Evolutionary conservation across 2,888 invertebrate genomes (phyloP).

Genomic region (Agapetus fuscipes): DNA sequence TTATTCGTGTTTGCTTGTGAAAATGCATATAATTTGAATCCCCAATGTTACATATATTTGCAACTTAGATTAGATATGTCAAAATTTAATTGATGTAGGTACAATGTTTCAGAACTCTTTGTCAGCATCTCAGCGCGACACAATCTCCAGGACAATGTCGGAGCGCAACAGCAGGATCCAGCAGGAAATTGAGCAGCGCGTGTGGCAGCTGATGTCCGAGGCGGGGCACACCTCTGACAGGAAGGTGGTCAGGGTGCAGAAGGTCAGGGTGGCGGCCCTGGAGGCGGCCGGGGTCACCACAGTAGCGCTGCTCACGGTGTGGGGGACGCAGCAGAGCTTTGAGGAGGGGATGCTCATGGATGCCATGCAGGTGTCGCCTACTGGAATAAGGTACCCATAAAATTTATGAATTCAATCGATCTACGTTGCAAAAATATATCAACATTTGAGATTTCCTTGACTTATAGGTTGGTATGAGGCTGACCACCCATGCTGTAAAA

Average conservation of each 20-base stretch:
- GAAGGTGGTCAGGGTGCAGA: slow-evolving; percentile 32
- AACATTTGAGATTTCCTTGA: too few relatives aligned
- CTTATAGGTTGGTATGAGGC: too few relatives aligned
- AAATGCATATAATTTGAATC: too few relatives aligned
- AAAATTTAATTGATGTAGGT: too few relatives aligned
- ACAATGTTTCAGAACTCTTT: background rate
- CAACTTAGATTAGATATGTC: too few relatives aligned
- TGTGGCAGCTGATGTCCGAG: background rate
- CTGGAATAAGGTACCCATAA: slow-evolving; percentile 28
- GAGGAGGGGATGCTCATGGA: slow-evolving; percentile 53
- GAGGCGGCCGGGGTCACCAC: slow-evolving; percentile 27
- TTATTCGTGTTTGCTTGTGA: too few relatives aligned
- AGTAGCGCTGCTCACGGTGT: slow-evolving; percentile 51
- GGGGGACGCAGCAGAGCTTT: slow-evolving; percentile 51
- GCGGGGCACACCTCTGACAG: slow-evolving; percentile 19
- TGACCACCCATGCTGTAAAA: too few relatives aligned
- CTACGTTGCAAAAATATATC: too few relatives aligned
- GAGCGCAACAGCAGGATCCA: slow-evolving; percentile 5
- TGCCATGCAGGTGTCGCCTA: slow-evolving; percentile 47
- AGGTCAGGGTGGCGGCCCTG: slow-evolving; percentile 25
- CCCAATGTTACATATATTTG: too few relatives aligned
- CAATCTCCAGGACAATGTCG: background rate
- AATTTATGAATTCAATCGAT: background rate
- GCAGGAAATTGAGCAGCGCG: background rate
- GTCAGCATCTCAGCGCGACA: background rate